Evolutionary conservation across 2,797 vertebrate genomes (phyloP).

Genomic region (Enteromius trimaculatus): DNA sequence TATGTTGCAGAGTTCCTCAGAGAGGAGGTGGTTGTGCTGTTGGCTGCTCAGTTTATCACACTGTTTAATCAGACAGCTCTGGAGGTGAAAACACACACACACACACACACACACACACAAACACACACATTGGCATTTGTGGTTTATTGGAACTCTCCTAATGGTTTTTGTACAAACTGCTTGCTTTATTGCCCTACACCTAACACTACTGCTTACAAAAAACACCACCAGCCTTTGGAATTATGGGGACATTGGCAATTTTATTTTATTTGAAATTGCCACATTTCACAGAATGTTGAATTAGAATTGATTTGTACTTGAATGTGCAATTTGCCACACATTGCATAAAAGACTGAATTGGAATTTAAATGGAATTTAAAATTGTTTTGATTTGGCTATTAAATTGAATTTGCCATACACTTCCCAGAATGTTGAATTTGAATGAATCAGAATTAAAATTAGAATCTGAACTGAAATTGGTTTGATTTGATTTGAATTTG

Average conservation of each 20-base stretch:
- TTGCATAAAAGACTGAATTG: background rate
- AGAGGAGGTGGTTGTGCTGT: slow-evolving; percentile 84
- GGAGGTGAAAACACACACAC: slow-evolving; percentile 72
- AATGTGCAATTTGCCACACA: background rate
- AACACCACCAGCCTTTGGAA: no score
- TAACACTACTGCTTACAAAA: no score
- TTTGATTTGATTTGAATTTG: background rate
- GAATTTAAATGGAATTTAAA: background rate
- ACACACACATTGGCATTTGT: background rate
- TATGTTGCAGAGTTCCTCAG: slow-evolving; percentile 78
- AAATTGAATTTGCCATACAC: background rate
- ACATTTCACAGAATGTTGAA: background rate
- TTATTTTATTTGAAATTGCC: no score
- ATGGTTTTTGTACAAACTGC: no score
- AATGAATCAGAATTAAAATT: no score
- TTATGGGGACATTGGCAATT: no score
- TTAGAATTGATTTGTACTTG: background rate
- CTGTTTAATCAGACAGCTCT: slow-evolving; percentile 87
- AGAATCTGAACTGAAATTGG: background rate
- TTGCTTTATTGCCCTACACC: no score
- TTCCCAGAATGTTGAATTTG: background rate
- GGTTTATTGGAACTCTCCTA: no score
- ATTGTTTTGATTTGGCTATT: background rate
- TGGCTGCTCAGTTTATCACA: slow-evolving; percentile 85
- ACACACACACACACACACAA: no score